phyloP scores from a whole-genome alignment of 2,113 vertebrate genomes.

The Deroptyus accipitrinus region DNA sequence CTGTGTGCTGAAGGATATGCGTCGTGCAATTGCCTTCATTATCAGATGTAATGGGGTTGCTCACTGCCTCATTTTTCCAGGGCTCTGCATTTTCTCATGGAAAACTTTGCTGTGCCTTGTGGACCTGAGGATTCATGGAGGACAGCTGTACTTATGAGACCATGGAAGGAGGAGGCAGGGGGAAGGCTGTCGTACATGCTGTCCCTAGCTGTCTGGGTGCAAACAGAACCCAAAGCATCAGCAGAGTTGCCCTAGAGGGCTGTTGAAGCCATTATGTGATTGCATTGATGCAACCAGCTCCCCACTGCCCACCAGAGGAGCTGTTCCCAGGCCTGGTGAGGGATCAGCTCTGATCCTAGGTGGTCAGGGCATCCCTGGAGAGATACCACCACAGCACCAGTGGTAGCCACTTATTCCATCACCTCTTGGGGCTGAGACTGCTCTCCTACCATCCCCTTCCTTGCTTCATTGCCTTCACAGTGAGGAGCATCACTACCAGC shows the following conservation, averaged over 20 bases:
- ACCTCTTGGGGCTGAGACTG: neutral
- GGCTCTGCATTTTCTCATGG: neutral
- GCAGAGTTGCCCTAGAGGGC: fast-evolving
- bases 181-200: neutral
- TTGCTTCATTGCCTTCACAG: fast-evolving
- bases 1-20: neutral
- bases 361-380: neutral
- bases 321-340: neutral
- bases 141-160: neutral
- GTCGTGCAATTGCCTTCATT: neutral
- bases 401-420: neutral
- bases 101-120: neutral
- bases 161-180: neutral
- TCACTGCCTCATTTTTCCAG: neutral
- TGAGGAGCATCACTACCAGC: fast-evolving
- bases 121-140: neutral
- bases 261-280: neutral
- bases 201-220: neutral
- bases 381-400: neutral
- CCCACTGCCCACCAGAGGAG: fast-evolving
- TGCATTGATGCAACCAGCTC: neutral
- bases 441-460: neutral
- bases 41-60: neutral
- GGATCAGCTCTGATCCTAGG: neutral
- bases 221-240: neutral